Conservation (phyloP, 37 sponge, comb jelly and placozoan genomes). For the Theonella swinhoei region DNA sequence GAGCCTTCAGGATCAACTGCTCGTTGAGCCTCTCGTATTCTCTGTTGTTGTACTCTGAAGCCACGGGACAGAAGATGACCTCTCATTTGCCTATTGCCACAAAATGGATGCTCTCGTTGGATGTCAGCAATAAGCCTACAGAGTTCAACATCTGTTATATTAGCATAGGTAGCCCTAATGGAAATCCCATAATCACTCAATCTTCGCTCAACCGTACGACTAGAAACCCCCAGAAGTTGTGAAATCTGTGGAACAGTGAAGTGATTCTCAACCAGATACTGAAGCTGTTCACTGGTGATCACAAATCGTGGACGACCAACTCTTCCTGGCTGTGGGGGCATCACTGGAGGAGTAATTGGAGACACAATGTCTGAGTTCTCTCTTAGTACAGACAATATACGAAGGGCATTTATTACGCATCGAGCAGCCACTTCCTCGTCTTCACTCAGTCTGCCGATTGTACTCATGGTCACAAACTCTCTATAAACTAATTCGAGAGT, state of each 20-base stretch:
- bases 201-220: constrained; percentile 48
- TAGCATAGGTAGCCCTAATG: constrained; percentile 28
- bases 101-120: constrained; percentile 35
- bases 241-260: constrained; percentile 48
- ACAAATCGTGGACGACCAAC: constrained; percentile 35
- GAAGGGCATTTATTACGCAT: too few relatives aligned
- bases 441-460: too few relatives aligned
- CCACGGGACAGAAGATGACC: constrained; percentile 41
- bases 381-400: too few relatives aligned
- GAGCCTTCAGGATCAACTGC: constrained; percentile 61
- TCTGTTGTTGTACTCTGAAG: constrained; percentile 27
- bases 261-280: constrained; percentile 14
- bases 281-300: constrained; percentile 35
- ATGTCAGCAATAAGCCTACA: constrained; percentile 14
- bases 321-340: background rate
- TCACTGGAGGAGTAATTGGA: background rate
- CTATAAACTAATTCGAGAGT: constrained; percentile 7
- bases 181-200: constrained; percentile 32
- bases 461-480: background rate
- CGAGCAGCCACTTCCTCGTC: too few relatives aligned
- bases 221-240: constrained; percentile 37
- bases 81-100: constrained; percentile 20
- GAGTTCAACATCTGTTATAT: constrained; percentile 45
- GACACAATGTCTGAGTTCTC: too few relatives aligned
- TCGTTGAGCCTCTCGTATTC: constrained; percentile 47